These are phyloP conservation scores for Phania funesta DNA, from an alignment of 2,888 invertebrate species.

Conservation along the genomic window DNA sequence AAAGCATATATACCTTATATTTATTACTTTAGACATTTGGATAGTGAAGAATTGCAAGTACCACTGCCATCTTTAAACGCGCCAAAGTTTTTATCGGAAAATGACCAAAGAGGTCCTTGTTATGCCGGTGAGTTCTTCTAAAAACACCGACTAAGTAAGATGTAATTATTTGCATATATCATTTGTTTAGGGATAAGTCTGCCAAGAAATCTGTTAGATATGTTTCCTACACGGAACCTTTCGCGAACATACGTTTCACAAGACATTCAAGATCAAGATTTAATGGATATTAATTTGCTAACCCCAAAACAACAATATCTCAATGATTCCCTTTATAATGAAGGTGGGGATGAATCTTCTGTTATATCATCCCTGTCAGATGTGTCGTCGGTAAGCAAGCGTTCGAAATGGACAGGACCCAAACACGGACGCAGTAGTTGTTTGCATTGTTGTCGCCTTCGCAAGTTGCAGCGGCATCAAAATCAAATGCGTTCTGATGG, in stretches of 20 bases:
- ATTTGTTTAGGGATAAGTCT: conserved; percentile 76
- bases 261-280: conserved; percentile 78
- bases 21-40: conserved; percentile 70
- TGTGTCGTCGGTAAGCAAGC: conserved; percentile 79
- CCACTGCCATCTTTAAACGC: conserved; percentile 76
- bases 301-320: conserved; percentile 76
- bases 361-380: conserved; percentile 80
- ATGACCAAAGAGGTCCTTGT: conserved; percentile 78
- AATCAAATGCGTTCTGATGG: conserved; percentile 66
- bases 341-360: conserved; percentile 77
- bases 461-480: conserved; percentile 71
- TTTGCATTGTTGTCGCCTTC: conserved; percentile 77
- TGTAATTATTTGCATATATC: background rate
- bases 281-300: conserved; percentile 76
- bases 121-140: conserved; percentile 75
- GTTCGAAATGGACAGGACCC: conserved; percentile 76
- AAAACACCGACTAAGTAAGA: background rate
- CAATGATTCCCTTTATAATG: conserved; percentile 78
- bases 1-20: background rate
- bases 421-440: conserved; percentile 79
- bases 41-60: conserved; percentile 77
- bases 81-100: conserved; percentile 78
- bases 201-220: conserved; percentile 79
- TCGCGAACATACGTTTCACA: conserved; percentile 79
- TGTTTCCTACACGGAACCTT: conserved; percentile 78